Evolutionary conservation across 2,797 vertebrate genomes (phyloP).

Genomic region (Acestrorhynchus altus): DNA sequence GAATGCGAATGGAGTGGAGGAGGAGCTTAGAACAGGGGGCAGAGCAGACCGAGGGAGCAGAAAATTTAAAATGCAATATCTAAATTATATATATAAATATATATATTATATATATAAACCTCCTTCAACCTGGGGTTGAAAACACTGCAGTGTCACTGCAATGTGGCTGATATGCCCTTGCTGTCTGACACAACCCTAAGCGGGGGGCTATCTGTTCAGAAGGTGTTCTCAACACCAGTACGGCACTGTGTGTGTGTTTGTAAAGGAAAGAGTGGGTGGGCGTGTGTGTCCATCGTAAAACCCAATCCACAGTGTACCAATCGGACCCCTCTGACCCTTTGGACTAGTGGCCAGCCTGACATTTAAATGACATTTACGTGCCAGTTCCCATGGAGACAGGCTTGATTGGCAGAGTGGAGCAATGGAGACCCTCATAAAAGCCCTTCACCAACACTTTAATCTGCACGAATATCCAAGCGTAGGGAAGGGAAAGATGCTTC

Average conservation of each 20-base stretch:
- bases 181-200: constrained; percentile 56
- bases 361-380: constrained; percentile 69
- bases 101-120: too few species aligned
- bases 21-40: too few species aligned
- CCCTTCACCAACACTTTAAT: constrained; percentile 51
- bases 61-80: too few species aligned
- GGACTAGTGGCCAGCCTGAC: constrained; percentile 62
- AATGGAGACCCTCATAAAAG: constrained; percentile 60
- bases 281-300: constrained; percentile 41
- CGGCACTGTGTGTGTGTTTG: constrained; percentile 6
- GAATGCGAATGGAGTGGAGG: too few species aligned
- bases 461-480: constrained; percentile 51
- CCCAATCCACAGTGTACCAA: constrained; percentile 58
- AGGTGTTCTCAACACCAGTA: constrained; percentile 22
- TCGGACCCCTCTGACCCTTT: constrained; percentile 57
- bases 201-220: constrained; percentile 51
- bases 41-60: too few species aligned
- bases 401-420: constrained; percentile 40
- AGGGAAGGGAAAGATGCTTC: background rate
- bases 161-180: constrained; percentile 56
- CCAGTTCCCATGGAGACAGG: constrained; percentile 44
- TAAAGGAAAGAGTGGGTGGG: too few species aligned
- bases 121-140: background rate
- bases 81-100: too few species aligned
- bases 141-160: background rate